A percentile compares a stretch with the other conserved stretches of the same genome.
Conservation (phyloP, 2,888 invertebrate genomes). For the Lymantria dispar region DNA sequence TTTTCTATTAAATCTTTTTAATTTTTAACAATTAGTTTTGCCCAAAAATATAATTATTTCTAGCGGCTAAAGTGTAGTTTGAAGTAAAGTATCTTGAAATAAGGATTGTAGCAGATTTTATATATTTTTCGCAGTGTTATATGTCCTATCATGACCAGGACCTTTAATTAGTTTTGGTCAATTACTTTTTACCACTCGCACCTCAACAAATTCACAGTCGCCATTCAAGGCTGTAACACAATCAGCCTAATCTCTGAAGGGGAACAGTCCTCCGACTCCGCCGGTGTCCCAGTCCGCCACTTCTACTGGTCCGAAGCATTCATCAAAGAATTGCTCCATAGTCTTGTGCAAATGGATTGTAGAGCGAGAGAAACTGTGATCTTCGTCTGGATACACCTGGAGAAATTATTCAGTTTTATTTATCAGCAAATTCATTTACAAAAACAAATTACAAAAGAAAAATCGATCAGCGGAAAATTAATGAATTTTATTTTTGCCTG, state of each 20-base stretch:
- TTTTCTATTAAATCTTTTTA: no score
- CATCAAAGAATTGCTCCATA: conserved; percentile 93
- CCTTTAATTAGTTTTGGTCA: background rate
- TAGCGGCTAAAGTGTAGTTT: no score
- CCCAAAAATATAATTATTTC: no score
- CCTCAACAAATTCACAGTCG: background rate
- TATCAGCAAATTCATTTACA: background rate
- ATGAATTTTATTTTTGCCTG: no score
- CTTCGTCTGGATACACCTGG: conserved; percentile 94
- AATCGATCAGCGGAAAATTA: background rate
- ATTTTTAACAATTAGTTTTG: no score
- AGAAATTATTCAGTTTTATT: conserved; percentile 1
- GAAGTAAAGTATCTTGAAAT: no score
- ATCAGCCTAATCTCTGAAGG: conserved; percentile 66
- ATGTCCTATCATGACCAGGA: conserved; percentile 2
- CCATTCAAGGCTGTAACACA: background rate
- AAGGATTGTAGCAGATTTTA: no score
- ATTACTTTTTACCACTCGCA: conserved; percentile 2
- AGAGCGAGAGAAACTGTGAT: conserved; percentile 88
- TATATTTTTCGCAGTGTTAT: no score
- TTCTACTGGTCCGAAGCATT: conserved; percentile 89
- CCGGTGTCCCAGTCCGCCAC: conserved; percentile 87
- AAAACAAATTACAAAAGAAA: background rate
- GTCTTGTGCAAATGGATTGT: conserved; percentile 90
- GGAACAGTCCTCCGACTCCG: conserved; percentile 79